These are phyloP conservation scores for Rugalucina vietnamica DNA, from an alignment of 2,888 invertebrate species.

Conservation along the genomic window DNA sequence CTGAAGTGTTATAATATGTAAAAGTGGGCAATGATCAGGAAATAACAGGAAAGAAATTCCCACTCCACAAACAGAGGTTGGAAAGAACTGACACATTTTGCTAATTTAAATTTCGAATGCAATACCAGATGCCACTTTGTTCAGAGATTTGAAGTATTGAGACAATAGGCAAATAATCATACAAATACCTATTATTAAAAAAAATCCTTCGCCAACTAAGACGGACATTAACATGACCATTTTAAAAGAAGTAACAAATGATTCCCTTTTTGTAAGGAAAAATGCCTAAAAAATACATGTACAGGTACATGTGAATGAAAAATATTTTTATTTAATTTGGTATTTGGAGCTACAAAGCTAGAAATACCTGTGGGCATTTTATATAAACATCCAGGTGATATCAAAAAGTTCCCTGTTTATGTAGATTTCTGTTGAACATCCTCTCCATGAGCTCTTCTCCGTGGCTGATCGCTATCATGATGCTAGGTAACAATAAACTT, in stretches of 20 bases:
- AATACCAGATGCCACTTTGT: too few relatives aligned
- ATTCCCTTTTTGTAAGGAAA: not conserved
- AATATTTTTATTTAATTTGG: constrained; percentile 17
- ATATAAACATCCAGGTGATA: constrained; percentile 3
- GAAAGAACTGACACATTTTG: too few relatives aligned
- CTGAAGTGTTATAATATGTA: too few relatives aligned
- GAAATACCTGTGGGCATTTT: constrained; percentile 50
- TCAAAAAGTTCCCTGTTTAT: not conserved
- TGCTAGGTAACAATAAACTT: not conserved
- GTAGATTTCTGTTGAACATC: not conserved
- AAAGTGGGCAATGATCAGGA: too few relatives aligned
- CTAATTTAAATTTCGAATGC: too few relatives aligned
- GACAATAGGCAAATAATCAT: too few relatives aligned
- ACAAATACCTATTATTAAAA: not conserved
- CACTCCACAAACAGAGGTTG: too few relatives aligned
- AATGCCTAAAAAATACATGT: not conserved
- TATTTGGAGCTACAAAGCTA: constrained; percentile 58
- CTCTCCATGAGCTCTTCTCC: not conserved
- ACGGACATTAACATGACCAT: too few relatives aligned
- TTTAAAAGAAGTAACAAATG: not conserved
- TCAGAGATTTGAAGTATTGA: too few relatives aligned
- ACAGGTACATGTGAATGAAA: not conserved
- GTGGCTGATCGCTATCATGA: too few relatives aligned
- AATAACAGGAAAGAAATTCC: too few relatives aligned
- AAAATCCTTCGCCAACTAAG: too few relatives aligned